These are phyloP conservation scores for Chymomyza caudatula DNA, from an alignment of 2,888 invertebrate genomes.

Conservation along the genomic window DNA sequence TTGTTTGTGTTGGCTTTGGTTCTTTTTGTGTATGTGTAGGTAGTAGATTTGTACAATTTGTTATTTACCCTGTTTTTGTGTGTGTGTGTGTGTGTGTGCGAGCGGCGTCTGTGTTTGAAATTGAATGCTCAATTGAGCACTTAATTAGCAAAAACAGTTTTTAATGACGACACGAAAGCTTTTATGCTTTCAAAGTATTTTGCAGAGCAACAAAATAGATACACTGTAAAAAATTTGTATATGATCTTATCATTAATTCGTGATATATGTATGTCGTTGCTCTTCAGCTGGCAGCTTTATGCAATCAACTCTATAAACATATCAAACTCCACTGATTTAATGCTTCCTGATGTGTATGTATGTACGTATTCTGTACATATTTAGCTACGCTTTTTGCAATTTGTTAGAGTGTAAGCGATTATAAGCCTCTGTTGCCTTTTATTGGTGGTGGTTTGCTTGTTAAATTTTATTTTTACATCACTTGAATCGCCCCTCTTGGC, in stretches of 20 bases:
- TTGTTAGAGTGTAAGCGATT: slow-evolving; percentile 1
- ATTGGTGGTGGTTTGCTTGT: slow-evolving; percentile 35
- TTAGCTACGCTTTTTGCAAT: slow-evolving; percentile 17
- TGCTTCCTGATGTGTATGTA: neutral
- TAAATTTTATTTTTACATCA: slow-evolving; percentile 39
- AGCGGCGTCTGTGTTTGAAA: slow-evolving; percentile 52
- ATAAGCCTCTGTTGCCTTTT: slow-evolving; percentile 14
- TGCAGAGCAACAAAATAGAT: slow-evolving; percentile 20
- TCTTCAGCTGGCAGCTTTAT: neutral
- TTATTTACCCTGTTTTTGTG: slow-evolving; percentile 3
- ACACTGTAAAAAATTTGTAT: slow-evolving; percentile 42
- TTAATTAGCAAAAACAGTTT: slow-evolving; percentile 74
- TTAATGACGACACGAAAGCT: slow-evolving; percentile 73
- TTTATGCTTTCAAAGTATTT: slow-evolving; percentile 52
- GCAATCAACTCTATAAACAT: neutral
- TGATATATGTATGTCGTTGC: neutral
- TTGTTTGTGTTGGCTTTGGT: slow-evolving; percentile 14
- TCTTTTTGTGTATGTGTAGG: neutral
- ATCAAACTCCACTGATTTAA: neutral
- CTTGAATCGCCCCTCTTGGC: slow-evolving; percentile 29
- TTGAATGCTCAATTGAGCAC: slow-evolving; percentile 74
- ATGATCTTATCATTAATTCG: neutral
- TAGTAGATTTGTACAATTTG: neutral
- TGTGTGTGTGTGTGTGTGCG: slow-evolving; percentile 22
- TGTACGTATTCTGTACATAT: neutral